A percentile compares a stretch with the other conserved stretches of the same genome.
These are phyloP conservation scores for Leptonema lineaticorne DNA, from an alignment of 1,140 invertebrate genomes.

Conservation along the genomic window DNA sequence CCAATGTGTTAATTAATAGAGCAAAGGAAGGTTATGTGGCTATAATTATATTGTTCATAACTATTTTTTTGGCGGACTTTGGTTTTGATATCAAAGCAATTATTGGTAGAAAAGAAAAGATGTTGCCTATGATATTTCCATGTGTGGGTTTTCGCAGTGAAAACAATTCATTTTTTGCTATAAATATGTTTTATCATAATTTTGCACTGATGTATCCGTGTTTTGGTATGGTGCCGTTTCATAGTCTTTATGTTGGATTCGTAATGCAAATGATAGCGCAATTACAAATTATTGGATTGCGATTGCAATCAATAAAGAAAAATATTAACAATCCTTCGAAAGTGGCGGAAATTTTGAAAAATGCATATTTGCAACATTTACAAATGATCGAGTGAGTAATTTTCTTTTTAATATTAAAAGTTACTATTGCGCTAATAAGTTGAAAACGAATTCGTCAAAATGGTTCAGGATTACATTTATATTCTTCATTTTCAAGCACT, in stretches of 20 bases:
- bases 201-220: neutral
- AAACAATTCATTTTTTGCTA: neutral
- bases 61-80: neutral
- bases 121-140: neutral
- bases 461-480: too few species aligned
- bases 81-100: neutral
- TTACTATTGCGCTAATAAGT: too few species aligned
- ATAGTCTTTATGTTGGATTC: slow-evolving; percentile 2
- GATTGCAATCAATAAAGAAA: neutral
- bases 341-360: neutral
- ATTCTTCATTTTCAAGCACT: too few species aligned
- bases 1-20: neutral
- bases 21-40: neutral
- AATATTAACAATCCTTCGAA: neutral
- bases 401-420: too few species aligned
- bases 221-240: neutral
- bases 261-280: slow-evolving; percentile 3
- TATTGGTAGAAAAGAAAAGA: neutral
- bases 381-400: neutral
- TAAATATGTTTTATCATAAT: slow-evolving; percentile 2
- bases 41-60: neutral
- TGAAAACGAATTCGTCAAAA: too few species aligned
- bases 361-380: slow-evolving; percentile 1
- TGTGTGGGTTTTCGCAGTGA: neutral
- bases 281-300: neutral